Evolutionary conservation across 1,140 invertebrate species (phyloP).

Genomic region (Papilio dardanus): DNA sequence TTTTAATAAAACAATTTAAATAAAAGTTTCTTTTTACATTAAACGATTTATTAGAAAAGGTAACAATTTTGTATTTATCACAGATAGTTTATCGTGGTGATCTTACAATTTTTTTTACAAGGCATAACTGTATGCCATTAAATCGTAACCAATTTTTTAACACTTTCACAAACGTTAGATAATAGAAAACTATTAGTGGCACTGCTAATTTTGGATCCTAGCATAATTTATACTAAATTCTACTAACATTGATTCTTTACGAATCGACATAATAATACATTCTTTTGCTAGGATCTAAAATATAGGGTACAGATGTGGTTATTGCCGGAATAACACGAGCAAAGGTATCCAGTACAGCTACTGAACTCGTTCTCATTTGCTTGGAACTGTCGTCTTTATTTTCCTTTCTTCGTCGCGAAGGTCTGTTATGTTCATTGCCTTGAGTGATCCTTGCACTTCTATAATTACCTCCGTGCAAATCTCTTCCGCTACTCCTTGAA

Average conservation of each 20-base stretch:
- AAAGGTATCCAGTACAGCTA: slow-evolving; percentile 61
- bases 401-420: slow-evolving; percentile 35
- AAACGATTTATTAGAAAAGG: slow-evolving; percentile 37
- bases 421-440: slow-evolving; percentile 44
- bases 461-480: slow-evolving; percentile 71
- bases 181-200: slow-evolving; percentile 52
- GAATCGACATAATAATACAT: slow-evolving; percentile 77
- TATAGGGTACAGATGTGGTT: slow-evolving; percentile 65
- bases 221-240: slow-evolving; percentile 13
- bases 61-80: slow-evolving; percentile 54
- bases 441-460: slow-evolving; percentile 63
- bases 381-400: slow-evolving; percentile 41
- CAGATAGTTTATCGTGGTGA: slow-evolving; percentile 42
- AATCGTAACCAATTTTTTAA: slow-evolving; percentile 38
- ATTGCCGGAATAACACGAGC: slow-evolving; percentile 63
- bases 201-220: slow-evolving; percentile 45
- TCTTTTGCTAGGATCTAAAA: slow-evolving; percentile 75
- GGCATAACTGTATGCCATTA: slow-evolving; percentile 46
- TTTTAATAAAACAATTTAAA: slow-evolving; percentile 28
- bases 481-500: slow-evolving; percentile 45
- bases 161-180: slow-evolving; percentile 46
- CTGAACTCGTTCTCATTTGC: slow-evolving; percentile 53
- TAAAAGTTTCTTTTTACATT: slow-evolving; percentile 12
- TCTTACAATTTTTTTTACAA: slow-evolving; percentile 47
- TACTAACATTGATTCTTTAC: slow-evolving; percentile 43